Percentiles rank a stretch among this genome's conserved stretches.
Evolutionary conservation across 2,113 vertebrate genomes (phyloP).

Genomic region (Meriones unguiculatus): DNA sequence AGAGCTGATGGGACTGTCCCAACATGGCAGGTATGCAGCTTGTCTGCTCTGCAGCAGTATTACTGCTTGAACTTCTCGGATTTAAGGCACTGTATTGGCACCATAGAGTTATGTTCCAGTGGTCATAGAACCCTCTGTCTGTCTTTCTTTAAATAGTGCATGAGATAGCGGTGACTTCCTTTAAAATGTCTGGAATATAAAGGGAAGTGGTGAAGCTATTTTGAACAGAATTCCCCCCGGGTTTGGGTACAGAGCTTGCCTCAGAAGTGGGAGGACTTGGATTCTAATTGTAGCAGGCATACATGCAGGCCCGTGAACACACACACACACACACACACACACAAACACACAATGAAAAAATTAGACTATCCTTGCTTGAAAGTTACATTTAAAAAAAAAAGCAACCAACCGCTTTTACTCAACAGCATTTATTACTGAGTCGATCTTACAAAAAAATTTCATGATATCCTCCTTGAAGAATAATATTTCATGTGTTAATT

Average conservation of each 20-base stretch:
- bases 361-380: not conserved
- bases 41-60: not conserved
- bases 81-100: not conserved
- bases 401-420: not conserved
- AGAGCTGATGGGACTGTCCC: not conserved
- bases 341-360: not conserved
- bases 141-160: not conserved
- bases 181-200: not conserved
- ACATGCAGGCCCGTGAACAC: accelerated
- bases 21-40: not conserved
- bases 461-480: not conserved
- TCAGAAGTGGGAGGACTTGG: not conserved
- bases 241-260: not conserved
- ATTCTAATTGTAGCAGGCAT: not conserved
- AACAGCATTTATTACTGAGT: not conserved
- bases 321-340: not conserved
- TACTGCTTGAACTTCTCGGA: not conserved
- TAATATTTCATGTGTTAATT: not conserved
- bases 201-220: conserved; percentile 22
- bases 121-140: not conserved
- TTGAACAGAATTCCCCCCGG: not conserved
- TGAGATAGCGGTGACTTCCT: not conserved
- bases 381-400: conserved; percentile 28
- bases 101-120: not conserved
- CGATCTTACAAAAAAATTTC: not conserved